A percentile compares a stretch with the other conserved stretches of the same genome.
Conservation (phyloP, 2,113 vertebrate genomes). For the Empidonax alnorum region DNA sequence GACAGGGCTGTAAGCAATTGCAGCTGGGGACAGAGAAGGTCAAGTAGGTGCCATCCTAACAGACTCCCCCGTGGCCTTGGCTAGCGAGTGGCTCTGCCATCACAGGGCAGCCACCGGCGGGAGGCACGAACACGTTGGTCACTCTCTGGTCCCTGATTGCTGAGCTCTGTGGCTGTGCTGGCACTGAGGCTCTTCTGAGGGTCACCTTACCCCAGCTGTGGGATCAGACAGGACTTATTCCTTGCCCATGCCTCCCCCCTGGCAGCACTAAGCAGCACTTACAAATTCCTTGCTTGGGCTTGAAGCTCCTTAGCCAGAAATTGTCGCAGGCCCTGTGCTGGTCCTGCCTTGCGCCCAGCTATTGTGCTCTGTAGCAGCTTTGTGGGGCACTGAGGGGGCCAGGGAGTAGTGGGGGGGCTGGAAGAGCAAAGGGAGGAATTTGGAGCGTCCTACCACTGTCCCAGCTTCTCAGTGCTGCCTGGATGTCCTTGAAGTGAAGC, state of each 20-base stretch:
- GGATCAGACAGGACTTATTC: neutral
- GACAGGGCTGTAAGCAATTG: neutral
- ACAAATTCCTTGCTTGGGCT: neutral
- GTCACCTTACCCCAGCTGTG: neutral
- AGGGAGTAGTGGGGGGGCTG: neutral
- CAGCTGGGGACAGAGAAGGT: neutral
- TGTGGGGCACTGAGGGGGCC: neutral
- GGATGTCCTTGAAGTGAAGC: neutral
- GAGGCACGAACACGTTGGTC: fast-evolving
- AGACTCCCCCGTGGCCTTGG: no score
- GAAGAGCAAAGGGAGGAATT: neutral
- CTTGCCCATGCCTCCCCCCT: neutral
- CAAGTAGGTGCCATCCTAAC: neutral
- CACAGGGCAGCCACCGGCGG: fast-evolving
- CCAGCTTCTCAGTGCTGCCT: neutral
- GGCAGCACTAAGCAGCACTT: neutral
- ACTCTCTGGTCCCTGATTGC: neutral
- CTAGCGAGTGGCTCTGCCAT: neutral
- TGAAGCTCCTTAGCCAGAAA: no score
- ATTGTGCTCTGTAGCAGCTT: no score
- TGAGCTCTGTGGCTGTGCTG: neutral
- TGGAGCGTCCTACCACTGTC: no score
- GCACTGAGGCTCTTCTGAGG: neutral
- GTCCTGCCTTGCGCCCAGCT: no score
- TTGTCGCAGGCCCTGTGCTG: no score